Evolutionary conservation across 1,140 invertebrate species (phyloP).

Genomic region (Drosophila mojavensis): DNA sequence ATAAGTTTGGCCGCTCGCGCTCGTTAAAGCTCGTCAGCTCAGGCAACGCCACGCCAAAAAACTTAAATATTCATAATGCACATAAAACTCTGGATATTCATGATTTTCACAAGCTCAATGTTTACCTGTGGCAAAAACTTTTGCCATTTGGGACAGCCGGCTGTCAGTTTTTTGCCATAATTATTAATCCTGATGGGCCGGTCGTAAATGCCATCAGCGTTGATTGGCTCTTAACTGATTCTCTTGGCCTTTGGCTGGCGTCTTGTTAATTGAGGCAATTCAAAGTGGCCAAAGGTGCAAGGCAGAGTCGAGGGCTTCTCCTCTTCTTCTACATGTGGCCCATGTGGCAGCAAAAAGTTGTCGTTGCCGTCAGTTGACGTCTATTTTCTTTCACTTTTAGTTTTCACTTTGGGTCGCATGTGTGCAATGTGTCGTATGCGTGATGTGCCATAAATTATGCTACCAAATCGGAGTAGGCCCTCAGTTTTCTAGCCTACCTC

Average conservation of each 20-base stretch:
- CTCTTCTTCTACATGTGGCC: background rate
- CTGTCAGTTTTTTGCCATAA: conserved; percentile 38
- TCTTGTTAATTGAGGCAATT: conserved; percentile 53
- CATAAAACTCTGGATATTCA: conserved; percentile 11
- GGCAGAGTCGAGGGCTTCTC: background rate
- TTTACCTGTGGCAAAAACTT: conserved; percentile 35
- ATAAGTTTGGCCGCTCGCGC: conserved; percentile 53
- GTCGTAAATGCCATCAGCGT: conserved; percentile 35
- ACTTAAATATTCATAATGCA: conserved; percentile 64
- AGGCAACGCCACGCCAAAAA: background rate
- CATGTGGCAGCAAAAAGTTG: conserved; percentile 12
- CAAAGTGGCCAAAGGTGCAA: conserved; percentile 22
- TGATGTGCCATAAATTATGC: conserved; percentile 66
- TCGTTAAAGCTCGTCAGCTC: conserved; percentile 35
- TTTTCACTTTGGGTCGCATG: conserved; percentile 27
- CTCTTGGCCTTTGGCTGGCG: conserved; percentile 17
- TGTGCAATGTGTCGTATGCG: conserved; percentile 59
- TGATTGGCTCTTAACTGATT: conserved; percentile 54
- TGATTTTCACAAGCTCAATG: background rate
- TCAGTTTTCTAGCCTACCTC: no score
- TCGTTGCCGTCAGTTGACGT: background rate
- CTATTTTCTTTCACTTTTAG: background rate
- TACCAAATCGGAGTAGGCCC: conserved; percentile 10
- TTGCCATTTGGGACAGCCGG: conserved; percentile 41
- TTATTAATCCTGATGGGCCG: conserved; percentile 62